These are phyloP conservation scores for Agrochola lota DNA, from an alignment of 2,888 invertebrate species.

Conservation along the genomic window DNA sequence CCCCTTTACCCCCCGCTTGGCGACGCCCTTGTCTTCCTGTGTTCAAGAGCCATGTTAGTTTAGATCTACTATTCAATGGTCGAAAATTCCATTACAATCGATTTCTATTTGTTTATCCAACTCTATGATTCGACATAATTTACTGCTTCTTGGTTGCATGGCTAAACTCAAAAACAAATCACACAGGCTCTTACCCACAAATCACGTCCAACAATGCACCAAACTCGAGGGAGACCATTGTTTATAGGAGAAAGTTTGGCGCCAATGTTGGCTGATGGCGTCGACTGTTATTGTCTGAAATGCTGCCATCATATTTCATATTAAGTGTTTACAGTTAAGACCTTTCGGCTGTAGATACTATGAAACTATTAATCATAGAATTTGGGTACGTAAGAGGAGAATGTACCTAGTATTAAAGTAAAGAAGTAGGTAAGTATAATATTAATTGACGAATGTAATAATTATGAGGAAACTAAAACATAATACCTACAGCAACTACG, in stretches of 20 bases:
- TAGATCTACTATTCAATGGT: neutral
- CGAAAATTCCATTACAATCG: slow-evolving; percentile 7
- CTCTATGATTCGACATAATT: slow-evolving; percentile 22
- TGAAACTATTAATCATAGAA: slow-evolving; percentile 26
- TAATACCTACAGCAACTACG: neutral
- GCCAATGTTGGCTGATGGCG: slow-evolving; percentile 49
- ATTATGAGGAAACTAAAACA: no score
- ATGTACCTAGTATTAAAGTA: neutral
- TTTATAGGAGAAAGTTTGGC: slow-evolving; percentile 51
- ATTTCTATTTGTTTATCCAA: slow-evolving; percentile 20
- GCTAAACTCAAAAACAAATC: slow-evolving; percentile 48
- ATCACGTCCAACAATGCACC: slow-evolving; percentile 54
- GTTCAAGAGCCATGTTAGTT: neutral
- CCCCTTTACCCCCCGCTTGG: no score
- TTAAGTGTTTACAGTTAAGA: slow-evolving; percentile 44
- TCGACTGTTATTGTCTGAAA: slow-evolving; percentile 37
- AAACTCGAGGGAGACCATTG: slow-evolving; percentile 37
- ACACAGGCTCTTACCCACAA: slow-evolving; percentile 24
- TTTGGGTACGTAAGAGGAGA: neutral
- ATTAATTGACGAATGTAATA: neutral
- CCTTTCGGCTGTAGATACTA: slow-evolving; percentile 10
- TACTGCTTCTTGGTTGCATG: slow-evolving; percentile 23
- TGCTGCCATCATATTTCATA: slow-evolving; percentile 55
- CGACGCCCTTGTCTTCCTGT: no score
- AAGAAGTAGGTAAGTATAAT: neutral